Evolutionary conservation across 2,797 vertebrate species (phyloP), one percentile per base, ranked within the genome.

Genomic region (Yasuhikotakia modesta): DNA sequence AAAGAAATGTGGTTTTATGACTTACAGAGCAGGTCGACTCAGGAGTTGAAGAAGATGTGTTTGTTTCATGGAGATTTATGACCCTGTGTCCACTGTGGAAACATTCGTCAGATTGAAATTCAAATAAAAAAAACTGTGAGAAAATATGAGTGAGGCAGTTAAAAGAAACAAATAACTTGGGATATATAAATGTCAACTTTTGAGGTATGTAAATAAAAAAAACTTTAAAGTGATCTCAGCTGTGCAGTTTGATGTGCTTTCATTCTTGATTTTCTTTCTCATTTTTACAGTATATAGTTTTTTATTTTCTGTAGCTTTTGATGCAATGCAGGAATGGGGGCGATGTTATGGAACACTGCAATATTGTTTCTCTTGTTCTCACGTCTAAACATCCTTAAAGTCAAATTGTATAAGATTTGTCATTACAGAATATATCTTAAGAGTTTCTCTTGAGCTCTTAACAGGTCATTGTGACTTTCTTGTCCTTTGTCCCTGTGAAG

Each of bases 1-100:
- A 65, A 66, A 57, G 46, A 68, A 48, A 79, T 73, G 66, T 70
- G 64, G 70, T 82, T 81, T 82, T 78, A 65, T 81, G 81, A 83
- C 84, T 83, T 79, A 61, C 39, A 60, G 63, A 85, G 79, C 77
- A 83, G 85, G 77, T 84, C 78, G 83, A 77, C 74, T 73, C 72
- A 71, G 61, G 53, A 82, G 78, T 78, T 80, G 78, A 80, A 81
- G 81, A 79, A 79, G 86, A 82, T 82, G 67, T 76, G 76, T 82
- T 79, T 87, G 82, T 83, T 84, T 85, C 66, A 73, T 74, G 61
- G 68, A 86, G 86, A 87, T 87, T 87, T 83, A 87, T 86, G 69
- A 57, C 76, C 69, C 21, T 12, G 58, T 68, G 71, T 83, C 76
- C 79, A 76, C 67, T 60, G 43, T 45, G 61, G 77, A 50, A 73